Percentiles rank a stretch among this genome's conserved stretches.
These are phyloP conservation scores for Tenebrio molitor DNA, from an alignment of 1,140 invertebrate genomes.

Conservation along the genomic window DNA sequence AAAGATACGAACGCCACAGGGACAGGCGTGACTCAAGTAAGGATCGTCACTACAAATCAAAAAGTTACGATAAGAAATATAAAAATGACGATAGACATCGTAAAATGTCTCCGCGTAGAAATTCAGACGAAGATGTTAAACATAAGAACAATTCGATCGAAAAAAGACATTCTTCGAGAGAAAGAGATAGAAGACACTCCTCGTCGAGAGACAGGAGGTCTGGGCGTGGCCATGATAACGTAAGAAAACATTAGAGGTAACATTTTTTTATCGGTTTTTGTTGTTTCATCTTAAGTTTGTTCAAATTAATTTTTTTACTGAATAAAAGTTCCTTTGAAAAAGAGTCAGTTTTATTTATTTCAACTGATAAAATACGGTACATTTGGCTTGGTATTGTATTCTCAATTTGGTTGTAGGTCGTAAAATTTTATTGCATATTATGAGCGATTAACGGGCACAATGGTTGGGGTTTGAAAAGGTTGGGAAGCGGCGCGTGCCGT, in stretches of 20 bases:
- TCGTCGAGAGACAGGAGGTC: neutral
- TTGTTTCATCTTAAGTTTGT: too few relatives aligned
- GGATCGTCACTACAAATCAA: neutral
- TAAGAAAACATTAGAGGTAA: conserved; percentile 1
- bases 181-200: neutral
- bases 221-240: neutral
- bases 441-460: too few relatives aligned
- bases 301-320: too few relatives aligned
- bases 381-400: too few relatives aligned
- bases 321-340: too few relatives aligned
- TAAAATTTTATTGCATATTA: too few relatives aligned
- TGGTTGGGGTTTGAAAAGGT: too few relatives aligned
- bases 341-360: too few relatives aligned
- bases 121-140: neutral
- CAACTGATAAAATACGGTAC: too few relatives aligned
- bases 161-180: neutral
- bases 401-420: too few relatives aligned
- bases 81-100: conserved; percentile 5
- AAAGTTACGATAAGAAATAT: neutral
- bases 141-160: neutral
- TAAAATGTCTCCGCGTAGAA: neutral
- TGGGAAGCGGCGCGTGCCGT: too few relatives aligned
- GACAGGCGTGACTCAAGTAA: conserved; percentile 6
- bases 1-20: neutral
- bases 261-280: too few relatives aligned